These are phyloP conservation scores for Rhinogobio ventralis DNA, from an alignment of 2,797 vertebrate species.

Conservation along the genomic window DNA sequence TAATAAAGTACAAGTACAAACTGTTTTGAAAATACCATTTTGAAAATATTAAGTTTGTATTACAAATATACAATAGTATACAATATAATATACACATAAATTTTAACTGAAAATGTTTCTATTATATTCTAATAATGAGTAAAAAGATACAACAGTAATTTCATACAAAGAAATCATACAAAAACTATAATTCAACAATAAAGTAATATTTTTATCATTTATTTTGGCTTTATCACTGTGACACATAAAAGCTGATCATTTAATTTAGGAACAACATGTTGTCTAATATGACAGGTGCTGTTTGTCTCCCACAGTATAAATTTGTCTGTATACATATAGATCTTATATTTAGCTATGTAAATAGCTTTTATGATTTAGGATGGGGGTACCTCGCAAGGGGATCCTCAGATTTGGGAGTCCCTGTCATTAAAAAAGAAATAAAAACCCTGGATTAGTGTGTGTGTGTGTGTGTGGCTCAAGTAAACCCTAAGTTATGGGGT, in stretches of 20 bases:
- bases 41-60: neutral
- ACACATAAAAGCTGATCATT: neutral
- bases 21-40: neutral
- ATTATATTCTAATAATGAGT: neutral
- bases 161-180: neutral
- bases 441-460: neutral
- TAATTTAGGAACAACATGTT: neutral
- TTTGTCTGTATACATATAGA: neutral
- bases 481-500: no score
- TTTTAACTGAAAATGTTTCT: neutral
- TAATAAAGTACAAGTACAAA: no score
- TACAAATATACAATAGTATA: neutral
- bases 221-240: neutral
- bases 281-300: neutral
- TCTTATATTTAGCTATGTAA: neutral
- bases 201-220: neutral
- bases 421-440: neutral
- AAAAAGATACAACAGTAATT: neutral
- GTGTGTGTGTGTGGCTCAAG: constrained; percentile 17
- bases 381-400: neutral
- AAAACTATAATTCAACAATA: neutral
- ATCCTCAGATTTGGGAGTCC: neutral
- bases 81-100: neutral
- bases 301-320: constrained; percentile 3
- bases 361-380: no score